Percentiles rank a stretch among this genome's conserved stretches.
phyloP scores from a whole-genome alignment of 2,888 invertebrate species.

The Ischnura elegans region DNA sequence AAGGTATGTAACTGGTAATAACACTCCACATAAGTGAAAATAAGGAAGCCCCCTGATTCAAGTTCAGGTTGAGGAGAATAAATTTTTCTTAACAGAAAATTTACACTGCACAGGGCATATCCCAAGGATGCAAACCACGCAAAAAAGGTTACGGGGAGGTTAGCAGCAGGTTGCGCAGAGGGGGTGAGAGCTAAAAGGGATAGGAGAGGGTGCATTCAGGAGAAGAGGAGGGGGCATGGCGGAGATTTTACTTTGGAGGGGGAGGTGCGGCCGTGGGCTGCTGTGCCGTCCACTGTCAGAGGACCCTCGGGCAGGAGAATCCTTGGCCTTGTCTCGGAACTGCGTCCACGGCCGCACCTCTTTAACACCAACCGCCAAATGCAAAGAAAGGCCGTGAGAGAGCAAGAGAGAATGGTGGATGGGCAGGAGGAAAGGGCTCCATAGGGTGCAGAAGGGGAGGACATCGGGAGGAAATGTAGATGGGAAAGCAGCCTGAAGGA shows the following conservation, averaged over 20 bases:
- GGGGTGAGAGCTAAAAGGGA: background rate
- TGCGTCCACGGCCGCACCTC: conserved; percentile 66
- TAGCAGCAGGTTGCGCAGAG: background rate
- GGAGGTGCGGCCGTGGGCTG: conserved; percentile 61
- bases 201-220: background rate
- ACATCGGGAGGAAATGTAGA: background rate
- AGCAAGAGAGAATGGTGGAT: background rate
- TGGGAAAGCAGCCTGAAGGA: background rate
- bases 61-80: no score
- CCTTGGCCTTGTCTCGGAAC: conserved; percentile 55
- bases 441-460: background rate
- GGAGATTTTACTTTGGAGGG: conserved; percentile 62
- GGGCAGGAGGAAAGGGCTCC: background rate
- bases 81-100: no score
- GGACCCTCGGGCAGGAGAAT: conserved; percentile 47
- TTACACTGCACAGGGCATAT: no score
- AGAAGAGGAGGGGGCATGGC: background rate
- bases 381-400: conserved; percentile 60
- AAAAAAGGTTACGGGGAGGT: background rate
- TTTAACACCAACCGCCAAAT: conserved; percentile 54
- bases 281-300: conserved; percentile 45
- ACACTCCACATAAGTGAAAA: no score
- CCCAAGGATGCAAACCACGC: background rate
- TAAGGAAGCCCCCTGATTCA: no score
- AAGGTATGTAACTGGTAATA: no score